Conservation (phyloP, 2,797 vertebrate genomes). For the Myotis pilosus region DNA sequence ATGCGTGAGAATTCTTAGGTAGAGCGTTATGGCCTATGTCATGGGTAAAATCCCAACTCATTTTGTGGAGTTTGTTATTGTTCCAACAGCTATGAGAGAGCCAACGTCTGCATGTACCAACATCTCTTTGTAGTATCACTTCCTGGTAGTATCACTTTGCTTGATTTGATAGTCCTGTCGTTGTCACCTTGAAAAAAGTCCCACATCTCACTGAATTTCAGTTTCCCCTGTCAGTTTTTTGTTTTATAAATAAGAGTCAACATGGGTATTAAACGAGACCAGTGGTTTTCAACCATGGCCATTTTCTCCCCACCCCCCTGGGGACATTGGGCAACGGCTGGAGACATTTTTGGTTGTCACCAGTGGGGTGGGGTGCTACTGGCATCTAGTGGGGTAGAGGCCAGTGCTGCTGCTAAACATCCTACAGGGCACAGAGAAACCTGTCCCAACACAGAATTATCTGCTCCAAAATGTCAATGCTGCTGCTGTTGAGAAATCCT, state of each 20-base stretch:
- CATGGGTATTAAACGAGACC: background rate
- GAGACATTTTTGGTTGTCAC: background rate
- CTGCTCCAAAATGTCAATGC: background rate
- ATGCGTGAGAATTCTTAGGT: slow-evolving; percentile 50
- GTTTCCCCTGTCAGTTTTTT: background rate
- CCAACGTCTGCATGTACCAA: slow-evolving; percentile 56
- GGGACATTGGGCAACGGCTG: background rate
- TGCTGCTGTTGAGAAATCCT: background rate
- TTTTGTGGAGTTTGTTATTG: slow-evolving; percentile 46
- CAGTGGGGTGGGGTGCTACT: background rate
- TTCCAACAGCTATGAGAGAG: slow-evolving; percentile 36
- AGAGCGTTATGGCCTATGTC: slow-evolving; percentile 46
- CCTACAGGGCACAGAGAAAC: background rate
- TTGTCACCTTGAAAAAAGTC: slow-evolving; percentile 12
- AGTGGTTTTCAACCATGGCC: background rate
- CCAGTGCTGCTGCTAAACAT: background rate
- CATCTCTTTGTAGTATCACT: slow-evolving; percentile 52
- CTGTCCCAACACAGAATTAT: background rate
- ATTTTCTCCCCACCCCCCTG: background rate
- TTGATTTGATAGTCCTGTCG: slow-evolving; percentile 18
- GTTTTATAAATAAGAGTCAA: background rate
- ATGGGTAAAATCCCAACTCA: slow-evolving; percentile 62
- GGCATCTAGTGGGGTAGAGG: background rate
- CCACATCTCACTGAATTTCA: background rate
- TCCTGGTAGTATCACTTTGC: slow-evolving; percentile 46